phyloP scores from a whole-genome alignment of 2,888 invertebrate genomes.

The Eupithecia vulgata region DNA sequence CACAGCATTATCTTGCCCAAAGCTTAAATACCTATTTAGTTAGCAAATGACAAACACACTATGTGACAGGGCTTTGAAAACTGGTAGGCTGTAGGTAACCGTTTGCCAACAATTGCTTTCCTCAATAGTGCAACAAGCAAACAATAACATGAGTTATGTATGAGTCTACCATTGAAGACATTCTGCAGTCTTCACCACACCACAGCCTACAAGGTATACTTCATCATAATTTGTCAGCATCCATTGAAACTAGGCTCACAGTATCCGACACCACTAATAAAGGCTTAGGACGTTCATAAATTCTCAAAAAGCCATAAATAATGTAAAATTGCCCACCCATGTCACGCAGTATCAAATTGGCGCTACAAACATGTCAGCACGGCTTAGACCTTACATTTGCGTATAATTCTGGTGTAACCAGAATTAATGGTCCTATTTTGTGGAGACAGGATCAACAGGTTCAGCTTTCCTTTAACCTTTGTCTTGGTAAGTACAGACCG shows the following conservation, averaged over 20 bases:
- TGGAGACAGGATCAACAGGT: constrained; percentile 41
- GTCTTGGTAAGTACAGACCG: not conserved
- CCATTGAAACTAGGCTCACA: constrained; percentile 32
- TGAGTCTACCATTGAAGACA: not conserved
- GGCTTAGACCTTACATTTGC: constrained; percentile 43
- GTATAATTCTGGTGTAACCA: constrained; percentile 41
- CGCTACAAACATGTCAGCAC: constrained; percentile 57
- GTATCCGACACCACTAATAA: constrained; percentile 57
- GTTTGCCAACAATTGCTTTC: not conserved
- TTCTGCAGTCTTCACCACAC: not conserved
- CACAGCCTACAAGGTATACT: not conserved
- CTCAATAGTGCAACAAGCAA: not conserved
- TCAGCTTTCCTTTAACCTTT: not conserved
- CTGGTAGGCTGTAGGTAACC: not conserved
- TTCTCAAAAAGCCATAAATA: constrained; percentile 70
- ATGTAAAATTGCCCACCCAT: constrained; percentile 76
- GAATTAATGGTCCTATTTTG: constrained; percentile 42
- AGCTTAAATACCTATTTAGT: too few relatives aligned
- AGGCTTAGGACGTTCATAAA: constrained; percentile 69
- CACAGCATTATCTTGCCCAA: too few relatives aligned
- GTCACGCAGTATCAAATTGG: constrained; percentile 73
- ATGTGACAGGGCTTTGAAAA: too few relatives aligned
- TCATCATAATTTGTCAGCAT: constrained; percentile 24
- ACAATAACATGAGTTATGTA: not conserved
- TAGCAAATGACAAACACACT: too few relatives aligned